Percentiles rank a stretch among this genome's conserved stretches.
phyloP scores from a whole-genome alignment of 1,140 invertebrate genomes.

The Caerostris darwini region DNA sequence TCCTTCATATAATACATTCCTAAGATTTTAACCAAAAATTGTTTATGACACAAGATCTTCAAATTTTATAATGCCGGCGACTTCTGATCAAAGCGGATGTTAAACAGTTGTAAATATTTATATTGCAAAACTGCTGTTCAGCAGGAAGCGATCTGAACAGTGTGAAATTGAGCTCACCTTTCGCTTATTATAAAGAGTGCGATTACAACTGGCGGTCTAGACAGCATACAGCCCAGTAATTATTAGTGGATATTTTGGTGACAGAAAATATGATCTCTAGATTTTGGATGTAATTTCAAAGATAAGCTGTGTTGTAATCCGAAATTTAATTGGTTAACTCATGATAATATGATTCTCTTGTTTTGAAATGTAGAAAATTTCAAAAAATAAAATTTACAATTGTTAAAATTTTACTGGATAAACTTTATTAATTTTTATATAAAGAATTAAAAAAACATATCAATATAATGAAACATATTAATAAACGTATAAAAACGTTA shows the following conservation, averaged over 20 bases:
- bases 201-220: neutral
- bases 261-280: neutral
- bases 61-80: neutral
- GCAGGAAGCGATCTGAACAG: neutral
- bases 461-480: too few relatives aligned
- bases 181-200: neutral
- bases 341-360: too few relatives aligned
- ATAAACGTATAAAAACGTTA: too few relatives aligned
- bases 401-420: too few relatives aligned
- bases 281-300: too few relatives aligned
- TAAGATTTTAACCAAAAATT: neutral
- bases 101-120: too few relatives aligned
- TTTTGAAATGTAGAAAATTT: too few relatives aligned
- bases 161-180: neutral
- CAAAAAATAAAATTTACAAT: too few relatives aligned
- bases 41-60: neutral
- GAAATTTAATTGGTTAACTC: too few relatives aligned
- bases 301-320: too few relatives aligned
- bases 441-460: too few relatives aligned
- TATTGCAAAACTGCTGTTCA: neutral
- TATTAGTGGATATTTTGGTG: neutral
- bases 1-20: slow-evolving; percentile 2
- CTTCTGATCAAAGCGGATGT: slow-evolving; percentile 29
- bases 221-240: neutral
- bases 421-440: too few relatives aligned